Conservation (phyloP, 2,113 vertebrate genomes). For the Spea bombifrons region DNA sequence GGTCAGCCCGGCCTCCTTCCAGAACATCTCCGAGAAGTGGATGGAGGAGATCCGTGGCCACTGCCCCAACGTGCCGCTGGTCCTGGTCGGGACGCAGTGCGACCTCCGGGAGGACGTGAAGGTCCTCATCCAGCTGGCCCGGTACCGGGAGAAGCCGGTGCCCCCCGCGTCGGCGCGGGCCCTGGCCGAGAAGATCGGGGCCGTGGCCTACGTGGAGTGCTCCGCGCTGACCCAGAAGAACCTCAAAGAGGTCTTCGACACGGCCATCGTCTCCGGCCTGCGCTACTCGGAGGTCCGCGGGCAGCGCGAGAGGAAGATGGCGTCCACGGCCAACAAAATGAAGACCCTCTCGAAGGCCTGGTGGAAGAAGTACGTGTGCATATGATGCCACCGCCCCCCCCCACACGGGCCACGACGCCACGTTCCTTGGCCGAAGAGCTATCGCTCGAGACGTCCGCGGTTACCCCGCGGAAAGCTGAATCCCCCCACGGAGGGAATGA, state of each 20-base stretch:
- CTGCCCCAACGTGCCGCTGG: slow-evolving; percentile 69
- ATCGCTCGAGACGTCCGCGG: not conserved
- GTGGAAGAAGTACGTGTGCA: slow-evolving; percentile 82
- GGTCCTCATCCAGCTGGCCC: slow-evolving; percentile 72
- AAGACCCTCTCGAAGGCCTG: slow-evolving; percentile 79
- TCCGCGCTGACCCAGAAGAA: slow-evolving; percentile 81
- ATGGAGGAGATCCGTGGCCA: slow-evolving; percentile 72
- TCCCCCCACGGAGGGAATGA: no score
- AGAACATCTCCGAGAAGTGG: slow-evolving; percentile 79
- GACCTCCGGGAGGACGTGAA: slow-evolving; percentile 78
- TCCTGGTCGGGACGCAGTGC: slow-evolving; percentile 78
- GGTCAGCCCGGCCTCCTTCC: slow-evolving; percentile 77
- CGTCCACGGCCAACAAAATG: slow-evolving; percentile 75
- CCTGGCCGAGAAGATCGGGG: slow-evolving; percentile 69
- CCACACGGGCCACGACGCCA: not conserved
- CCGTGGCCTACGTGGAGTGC: slow-evolving; percentile 75
- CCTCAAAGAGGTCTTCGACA: slow-evolving; percentile 80
- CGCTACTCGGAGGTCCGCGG: slow-evolving; percentile 61
- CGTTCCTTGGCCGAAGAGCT: slow-evolving; percentile 15
- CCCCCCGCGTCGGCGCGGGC: slow-evolving; percentile 62
- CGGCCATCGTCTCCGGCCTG: slow-evolving; percentile 72
- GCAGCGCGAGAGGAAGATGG: slow-evolving; percentile 64
- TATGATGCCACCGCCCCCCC: slow-evolving; percentile 29
- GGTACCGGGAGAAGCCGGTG: slow-evolving; percentile 67
- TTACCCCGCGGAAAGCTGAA: slow-evolving; percentile 3